Evolutionary conservation across 1,140 invertebrate genomes (phyloP).

Genomic region (Marisa cornuarietis): DNA sequence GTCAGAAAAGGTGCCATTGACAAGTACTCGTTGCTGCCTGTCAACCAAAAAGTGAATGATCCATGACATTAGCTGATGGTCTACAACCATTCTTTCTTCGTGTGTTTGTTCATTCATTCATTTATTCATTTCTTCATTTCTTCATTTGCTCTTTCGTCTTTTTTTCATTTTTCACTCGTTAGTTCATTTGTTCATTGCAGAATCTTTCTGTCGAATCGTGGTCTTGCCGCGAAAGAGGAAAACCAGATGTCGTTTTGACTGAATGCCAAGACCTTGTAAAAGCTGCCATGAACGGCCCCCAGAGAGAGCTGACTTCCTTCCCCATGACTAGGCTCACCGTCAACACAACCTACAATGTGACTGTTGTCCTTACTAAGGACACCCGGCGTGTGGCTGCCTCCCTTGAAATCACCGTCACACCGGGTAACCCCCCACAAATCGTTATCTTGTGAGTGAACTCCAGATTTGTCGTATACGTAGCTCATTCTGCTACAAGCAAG

Average conservation of each 20-base stretch:
- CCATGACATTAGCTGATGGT: no score
- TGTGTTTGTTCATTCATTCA: no score
- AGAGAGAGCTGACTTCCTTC: background rate
- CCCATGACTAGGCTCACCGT: background rate
- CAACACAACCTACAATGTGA: slow-evolving; percentile 33
- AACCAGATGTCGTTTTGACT: background rate
- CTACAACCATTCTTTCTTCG: no score
- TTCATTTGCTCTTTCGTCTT: no score
- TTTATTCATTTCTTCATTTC: no score
- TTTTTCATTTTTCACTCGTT: no score
- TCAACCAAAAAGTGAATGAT: no score
- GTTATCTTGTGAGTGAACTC: slow-evolving; percentile 25
- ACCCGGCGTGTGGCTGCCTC: background rate
- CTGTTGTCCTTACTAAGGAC: slow-evolving; percentile 24
- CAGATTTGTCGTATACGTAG: background rate
- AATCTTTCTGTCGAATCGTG: background rate
- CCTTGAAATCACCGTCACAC: slow-evolving; percentile 14
- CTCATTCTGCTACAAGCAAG: background rate
- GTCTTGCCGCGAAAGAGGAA: slow-evolving; percentile 29
- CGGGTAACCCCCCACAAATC: slow-evolving; percentile 18
- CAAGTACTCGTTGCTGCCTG: no score
- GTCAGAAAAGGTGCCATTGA: no score
- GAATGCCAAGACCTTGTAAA: accelerated
- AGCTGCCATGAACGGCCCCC: background rate
- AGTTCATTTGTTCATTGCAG: slow-evolving; percentile 8